Evolutionary conservation across 2,888 invertebrate species (phyloP), one percentile per base, ranked within the genome.

Genomic region (Parochlus steinenii): DNA sequence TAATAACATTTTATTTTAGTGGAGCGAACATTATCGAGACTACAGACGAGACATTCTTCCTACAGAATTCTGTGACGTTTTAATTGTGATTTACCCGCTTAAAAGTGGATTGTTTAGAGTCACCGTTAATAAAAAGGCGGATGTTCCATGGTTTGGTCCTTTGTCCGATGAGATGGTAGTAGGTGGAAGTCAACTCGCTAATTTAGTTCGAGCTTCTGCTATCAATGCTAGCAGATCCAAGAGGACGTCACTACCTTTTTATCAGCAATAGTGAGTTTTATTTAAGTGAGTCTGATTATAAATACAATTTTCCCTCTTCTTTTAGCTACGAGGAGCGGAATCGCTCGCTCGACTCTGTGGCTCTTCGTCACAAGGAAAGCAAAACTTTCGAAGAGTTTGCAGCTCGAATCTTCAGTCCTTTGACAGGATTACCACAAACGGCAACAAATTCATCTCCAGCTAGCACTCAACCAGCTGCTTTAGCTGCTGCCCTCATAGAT

Each of bases 61-160:
- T 36, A 98, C 98, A 8, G 95, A 98, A 64, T 98, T 98, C 68
- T 97, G 95, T 57, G 98, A 98, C 65, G 89, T 98, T 42, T 71
- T 98, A 41, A 89, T 98, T 51, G 85, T 81, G 29, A 82, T 99
- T 48, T 97, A 98, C 64, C 95, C 97, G 3, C 63, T 95, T 48
- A 71, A 75, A 33, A 82, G 82, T 50, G 78, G 81, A 34, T 63
- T 95, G 40, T 83, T 81, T 56, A 69, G 93, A 40, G 78, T 90
- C 46, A 87, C 90, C 40, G 80, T 93, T 39, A 74, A 81, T 43
- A 71, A 85, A 47, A 89, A 89, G 52, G 73, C 78, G 1, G 85
- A 86, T 55, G 86, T 86, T 45, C 80, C 82, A n/a, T 81, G 78
- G 58, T 95, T 95, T 63, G 97, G 97, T 1, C 92, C 97, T 3